Conservation (phyloP, 2,113 vertebrate species). For the Nerophis ophidion region DNA sequence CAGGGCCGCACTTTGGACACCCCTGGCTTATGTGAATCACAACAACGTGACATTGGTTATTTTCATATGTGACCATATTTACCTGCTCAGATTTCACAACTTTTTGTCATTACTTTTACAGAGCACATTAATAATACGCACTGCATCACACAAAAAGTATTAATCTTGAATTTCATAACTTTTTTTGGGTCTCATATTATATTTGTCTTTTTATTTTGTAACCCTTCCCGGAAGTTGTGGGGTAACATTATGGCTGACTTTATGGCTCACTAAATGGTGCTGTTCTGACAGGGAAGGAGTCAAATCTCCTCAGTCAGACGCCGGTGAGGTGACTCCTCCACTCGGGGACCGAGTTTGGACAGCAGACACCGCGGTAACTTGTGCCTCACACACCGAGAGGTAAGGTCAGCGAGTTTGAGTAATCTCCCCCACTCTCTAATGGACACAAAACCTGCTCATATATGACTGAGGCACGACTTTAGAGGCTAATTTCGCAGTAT, state of each 20-base stretch:
- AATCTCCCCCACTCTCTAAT: conserved; percentile 7
- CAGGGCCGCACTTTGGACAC: no score
- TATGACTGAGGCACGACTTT: conserved; percentile 32
- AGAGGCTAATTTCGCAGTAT: background rate
- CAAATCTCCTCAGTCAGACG: conserved; percentile 47
- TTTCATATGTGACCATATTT: no score
- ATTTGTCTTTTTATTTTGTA: conserved; percentile 22
- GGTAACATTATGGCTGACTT: background rate
- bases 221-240: background rate
- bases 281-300: conserved; percentile 40
- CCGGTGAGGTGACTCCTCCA: conserved; percentile 49
- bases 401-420: conserved; percentile 27
- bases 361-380: conserved; percentile 37
- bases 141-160: no score
- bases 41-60: no score
- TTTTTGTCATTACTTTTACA: no score
- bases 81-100: no score
- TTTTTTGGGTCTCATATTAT: no score
- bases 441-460: conserved; percentile 11
- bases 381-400: conserved; percentile 42
- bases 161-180: no score
- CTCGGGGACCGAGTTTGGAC: conserved; percentile 34
- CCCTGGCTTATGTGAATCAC: no score
- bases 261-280: conserved; percentile 7
- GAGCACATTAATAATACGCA: no score